phyloP scores from a whole-genome alignment of 30 jellyfish, hydroid and myxozoan species.

The Mastigias papua region DNA sequence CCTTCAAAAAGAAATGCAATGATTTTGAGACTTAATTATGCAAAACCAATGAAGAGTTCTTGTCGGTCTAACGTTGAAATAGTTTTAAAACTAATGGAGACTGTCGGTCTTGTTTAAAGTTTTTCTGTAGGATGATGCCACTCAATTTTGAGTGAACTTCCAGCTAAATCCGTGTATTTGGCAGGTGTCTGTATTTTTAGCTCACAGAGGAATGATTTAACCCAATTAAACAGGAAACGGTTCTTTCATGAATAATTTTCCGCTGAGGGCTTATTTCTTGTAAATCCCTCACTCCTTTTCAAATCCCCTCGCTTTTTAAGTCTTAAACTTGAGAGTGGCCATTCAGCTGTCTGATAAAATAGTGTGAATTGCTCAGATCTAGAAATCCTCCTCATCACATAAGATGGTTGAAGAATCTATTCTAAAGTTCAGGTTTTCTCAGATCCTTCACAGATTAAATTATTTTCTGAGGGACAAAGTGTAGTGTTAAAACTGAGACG shows the following conservation, averaged over 20 bases:
- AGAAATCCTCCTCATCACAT: no score
- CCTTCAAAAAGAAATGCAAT: not conserved
- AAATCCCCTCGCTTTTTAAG: not conserved
- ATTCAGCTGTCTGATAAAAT: not conserved
- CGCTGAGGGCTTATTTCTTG: not conserved
- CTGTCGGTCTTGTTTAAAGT: constrained; percentile 2
- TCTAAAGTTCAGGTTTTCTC: no score
- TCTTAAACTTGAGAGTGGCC: not conserved
- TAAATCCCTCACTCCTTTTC: not conserved
- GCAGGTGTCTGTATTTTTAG: constrained; percentile 7
- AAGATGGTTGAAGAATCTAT: no score
- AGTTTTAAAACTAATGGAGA: not conserved
- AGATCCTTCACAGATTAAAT: no score
- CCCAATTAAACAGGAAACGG: not conserved
- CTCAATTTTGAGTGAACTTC: not conserved
- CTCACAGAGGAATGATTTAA: not conserved
- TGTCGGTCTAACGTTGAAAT: not conserved
- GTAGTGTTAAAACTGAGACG: no score
- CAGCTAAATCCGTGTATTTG: not conserved
- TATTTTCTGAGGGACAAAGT: no score
- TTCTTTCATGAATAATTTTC: constrained; percentile 5
- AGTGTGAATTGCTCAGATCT: not conserved
- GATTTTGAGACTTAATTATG: not conserved
- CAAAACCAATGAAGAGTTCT: not conserved
- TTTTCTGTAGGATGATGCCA: not conserved